A percentile compares a stretch with the other conserved stretches of the same genome.
Conservation (phyloP, 2,797 vertebrate genomes). For the Sebastiscus albofasciatus region DNA sequence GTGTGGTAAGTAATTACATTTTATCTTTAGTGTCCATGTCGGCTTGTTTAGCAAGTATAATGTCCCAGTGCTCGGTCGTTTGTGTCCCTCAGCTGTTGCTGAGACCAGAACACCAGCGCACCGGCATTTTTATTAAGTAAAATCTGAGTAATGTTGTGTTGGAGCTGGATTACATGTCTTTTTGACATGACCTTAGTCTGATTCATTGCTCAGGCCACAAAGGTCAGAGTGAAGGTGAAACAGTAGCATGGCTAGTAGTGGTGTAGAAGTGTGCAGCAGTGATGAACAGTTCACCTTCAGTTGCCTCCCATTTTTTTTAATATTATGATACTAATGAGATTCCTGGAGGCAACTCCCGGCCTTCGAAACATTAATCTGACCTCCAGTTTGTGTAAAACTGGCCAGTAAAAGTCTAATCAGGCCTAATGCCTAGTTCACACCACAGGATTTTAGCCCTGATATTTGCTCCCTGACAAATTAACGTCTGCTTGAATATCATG, state of each 20-base stretch:
- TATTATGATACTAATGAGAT: background rate
- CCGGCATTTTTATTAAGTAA: background rate
- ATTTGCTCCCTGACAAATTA: no score
- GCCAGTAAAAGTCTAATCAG: background rate
- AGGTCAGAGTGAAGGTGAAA: background rate
- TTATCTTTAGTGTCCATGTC: background rate
- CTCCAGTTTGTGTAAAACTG: background rate
- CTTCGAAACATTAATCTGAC: background rate
- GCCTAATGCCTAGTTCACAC: no score
- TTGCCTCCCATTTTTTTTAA: no score
- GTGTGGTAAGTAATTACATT: conserved; percentile 65
- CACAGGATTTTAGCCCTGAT: no score
- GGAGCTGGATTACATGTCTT: background rate
- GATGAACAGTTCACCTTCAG: background rate
- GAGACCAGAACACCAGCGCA: background rate
- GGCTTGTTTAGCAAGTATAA: background rate
- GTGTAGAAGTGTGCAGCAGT: background rate
- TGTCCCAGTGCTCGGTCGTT: background rate
- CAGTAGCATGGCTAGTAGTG: background rate
- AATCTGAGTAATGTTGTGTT: background rate
- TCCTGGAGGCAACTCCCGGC: background rate
- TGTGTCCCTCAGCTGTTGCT: background rate
- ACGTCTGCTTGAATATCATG: no score
- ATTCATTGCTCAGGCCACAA: background rate
- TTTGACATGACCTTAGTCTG: background rate